Evolutionary conservation across 2,797 vertebrate genomes (phyloP).

Genomic region (Pangasius mekongensis): DNA sequence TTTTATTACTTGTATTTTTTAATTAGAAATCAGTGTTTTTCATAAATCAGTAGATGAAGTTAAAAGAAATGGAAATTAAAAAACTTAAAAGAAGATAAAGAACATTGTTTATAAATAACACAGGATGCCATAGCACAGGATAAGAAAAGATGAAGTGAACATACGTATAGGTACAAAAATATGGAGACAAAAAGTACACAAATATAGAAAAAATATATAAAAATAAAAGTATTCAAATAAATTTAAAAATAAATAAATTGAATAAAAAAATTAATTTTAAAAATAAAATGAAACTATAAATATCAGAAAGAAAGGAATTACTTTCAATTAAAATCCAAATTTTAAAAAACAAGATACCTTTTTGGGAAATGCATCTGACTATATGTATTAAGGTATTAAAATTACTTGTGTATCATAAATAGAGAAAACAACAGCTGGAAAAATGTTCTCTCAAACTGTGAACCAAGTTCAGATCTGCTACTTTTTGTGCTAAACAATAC

Average conservation of each 20-base stretch:
- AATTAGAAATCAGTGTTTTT: no score
- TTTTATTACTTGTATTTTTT: no score
- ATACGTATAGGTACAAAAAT: not conserved
- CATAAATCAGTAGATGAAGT: no score
- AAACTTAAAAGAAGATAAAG: not conserved
- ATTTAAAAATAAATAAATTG: no score
- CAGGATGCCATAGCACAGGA: no score
- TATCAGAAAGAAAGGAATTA: not conserved
- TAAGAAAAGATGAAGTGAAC: no score
- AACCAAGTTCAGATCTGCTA: not conserved
- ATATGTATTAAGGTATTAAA: not conserved
- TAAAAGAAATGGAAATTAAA: no score
- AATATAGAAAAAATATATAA: not conserved
- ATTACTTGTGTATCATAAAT: not conserved
- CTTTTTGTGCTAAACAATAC: not conserved
- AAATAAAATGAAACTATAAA: not conserved
- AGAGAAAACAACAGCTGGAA: not conserved
- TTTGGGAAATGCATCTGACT: no score
- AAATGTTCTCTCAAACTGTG: not conserved
- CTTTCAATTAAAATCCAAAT: not conserved
- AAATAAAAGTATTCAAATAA: not conserved
- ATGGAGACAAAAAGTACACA: not conserved
- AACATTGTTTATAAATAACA: not conserved
- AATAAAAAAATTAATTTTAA: not conserved
- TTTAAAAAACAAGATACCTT: no score